Base-by-base conservation (phyloP, 2,888 invertebrate genomes). In the Julus scanicus region DNA sequence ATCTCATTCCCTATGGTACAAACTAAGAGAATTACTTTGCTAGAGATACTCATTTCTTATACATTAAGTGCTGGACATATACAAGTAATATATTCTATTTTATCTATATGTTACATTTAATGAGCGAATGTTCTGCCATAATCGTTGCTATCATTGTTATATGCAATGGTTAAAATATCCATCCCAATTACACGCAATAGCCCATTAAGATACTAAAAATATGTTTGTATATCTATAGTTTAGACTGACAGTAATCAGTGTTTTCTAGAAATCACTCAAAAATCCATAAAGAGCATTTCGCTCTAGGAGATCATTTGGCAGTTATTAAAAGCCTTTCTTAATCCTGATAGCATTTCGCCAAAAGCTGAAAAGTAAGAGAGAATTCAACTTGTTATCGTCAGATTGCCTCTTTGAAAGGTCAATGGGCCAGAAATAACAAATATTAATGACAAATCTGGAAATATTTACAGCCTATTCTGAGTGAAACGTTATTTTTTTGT, bases 291-390 rank as follows among this genome's bases (percentile, higher is more conserved):
- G n/a, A 5, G n/a, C 6, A n/a, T 63, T n/a, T 63, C 57, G 57
- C 57, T n/a, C 57, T 63, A 63, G 57, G n/a, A 63, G 17, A 63
- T n/a, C 57, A n/a, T 63, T 63, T 63, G 6, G 3, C 57, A 63
- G 57, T n/a, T n/a, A 63, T 63, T n/a, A 63, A 63, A 63, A 63
- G 15, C 6, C 57, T 63, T 63, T 63, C 57, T n/a, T 63, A 63
- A 63, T 63, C 57, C n/a, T 63, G 17, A n/a, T n/a, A 17, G 57
- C 15, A 63, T n/a, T n/a, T 63, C 57, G 57, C 57, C n/a, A n/a
- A n/a, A n/a, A n/a, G 57, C 57, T n/a, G 57, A n/a, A 63, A 0
- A 63, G 57, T 17, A 53, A 17, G 53, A 53, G 13, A 3, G 53
- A 53, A 53, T 53, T 53, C 0, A 44, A 8, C 44, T 44, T 17